phyloP scores from a whole-genome alignment of 2,113 vertebrate species.

The Corythornis madagascariensis region DNA sequence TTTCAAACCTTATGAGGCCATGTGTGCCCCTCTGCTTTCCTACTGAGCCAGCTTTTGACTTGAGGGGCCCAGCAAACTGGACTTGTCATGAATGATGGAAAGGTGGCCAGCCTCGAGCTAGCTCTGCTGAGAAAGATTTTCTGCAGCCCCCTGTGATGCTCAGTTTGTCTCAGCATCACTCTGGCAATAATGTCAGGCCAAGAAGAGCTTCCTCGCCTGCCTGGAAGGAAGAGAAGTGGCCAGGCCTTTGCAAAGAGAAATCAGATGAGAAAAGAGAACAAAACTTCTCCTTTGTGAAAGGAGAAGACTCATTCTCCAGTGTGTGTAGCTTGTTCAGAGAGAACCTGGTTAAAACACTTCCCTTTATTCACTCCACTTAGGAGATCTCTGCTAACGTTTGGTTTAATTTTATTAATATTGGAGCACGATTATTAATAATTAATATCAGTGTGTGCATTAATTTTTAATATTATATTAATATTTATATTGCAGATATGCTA shows the following conservation, averaged over 20 bases:
- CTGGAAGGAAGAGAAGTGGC: neutral
- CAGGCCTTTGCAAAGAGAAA: neutral
- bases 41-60: neutral
- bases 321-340: neutral
- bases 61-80: neutral
- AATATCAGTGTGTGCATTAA: neutral
- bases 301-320: neutral
- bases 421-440: slow-evolving; percentile 42
- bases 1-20: neutral
- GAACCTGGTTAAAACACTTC: neutral
- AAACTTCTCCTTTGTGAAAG: neutral
- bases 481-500: slow-evolving; percentile 21
- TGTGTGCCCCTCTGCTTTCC: neutral
- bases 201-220: neutral
- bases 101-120: neutral
- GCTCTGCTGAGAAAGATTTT: neutral
- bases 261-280: neutral
- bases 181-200: neutral
- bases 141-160: neutral
- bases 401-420: slow-evolving; percentile 56
- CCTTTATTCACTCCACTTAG: neutral
- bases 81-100: rapidly evolving
- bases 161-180: neutral
- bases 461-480: slow-evolving; percentile 51
- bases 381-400: neutral